A percentile compares a stretch with the other conserved stretches of the same genome.
phyloP scores from a whole-genome alignment of 2,797 vertebrate genomes.

The Rhodeus uyekii region DNA sequence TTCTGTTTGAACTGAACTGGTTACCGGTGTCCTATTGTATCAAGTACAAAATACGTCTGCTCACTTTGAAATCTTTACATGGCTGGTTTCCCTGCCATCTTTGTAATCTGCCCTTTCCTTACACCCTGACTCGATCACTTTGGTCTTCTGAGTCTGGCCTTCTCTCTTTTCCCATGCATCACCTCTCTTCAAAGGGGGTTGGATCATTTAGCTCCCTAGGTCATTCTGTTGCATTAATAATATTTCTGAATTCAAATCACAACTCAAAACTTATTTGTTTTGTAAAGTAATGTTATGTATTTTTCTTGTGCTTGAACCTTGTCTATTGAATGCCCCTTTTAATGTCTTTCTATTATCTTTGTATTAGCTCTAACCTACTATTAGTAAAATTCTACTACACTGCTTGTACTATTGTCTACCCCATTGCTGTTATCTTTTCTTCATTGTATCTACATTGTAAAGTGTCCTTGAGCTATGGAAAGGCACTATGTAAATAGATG shows the following conservation, averaged over 20 bases:
- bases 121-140: background rate
- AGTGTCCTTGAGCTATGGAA: background rate
- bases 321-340: too few species aligned
- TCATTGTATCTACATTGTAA: too few species aligned
- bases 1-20: too few species aligned
- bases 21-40: background rate
- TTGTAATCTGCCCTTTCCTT: background rate
- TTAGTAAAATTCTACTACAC: too few species aligned
- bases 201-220: background rate
- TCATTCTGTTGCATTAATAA: background rate
- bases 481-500: background rate
- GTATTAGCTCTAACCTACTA: too few species aligned
- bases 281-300: background rate
- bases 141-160: too few species aligned
- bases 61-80: background rate
- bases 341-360: too few species aligned
- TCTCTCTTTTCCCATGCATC: background rate
- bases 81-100: background rate
- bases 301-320: too few species aligned
- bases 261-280: background rate
- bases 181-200: background rate
- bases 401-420: background rate
- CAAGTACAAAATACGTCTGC: background rate
- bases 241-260: too few species aligned
- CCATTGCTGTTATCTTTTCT: background rate